Conservation (phyloP, 2,888 invertebrate genomes). For the Agriopis aurantiaria region DNA sequence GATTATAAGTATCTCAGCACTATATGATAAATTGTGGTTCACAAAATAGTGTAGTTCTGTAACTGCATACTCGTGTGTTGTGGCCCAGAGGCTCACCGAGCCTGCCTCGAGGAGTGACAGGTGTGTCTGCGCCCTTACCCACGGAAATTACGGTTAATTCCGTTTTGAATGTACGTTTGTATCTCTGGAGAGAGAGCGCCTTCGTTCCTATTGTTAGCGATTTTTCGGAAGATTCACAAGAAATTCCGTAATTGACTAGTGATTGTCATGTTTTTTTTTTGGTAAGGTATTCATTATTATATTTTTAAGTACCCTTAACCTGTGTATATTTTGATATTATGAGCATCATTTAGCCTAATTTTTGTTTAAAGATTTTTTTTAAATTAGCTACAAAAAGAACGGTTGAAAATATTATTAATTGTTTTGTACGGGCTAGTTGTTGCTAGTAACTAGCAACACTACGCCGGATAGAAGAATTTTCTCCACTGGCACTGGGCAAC, state of each 20-base stretch:
- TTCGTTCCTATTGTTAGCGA: constrained; percentile 23
- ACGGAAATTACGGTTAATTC: constrained; percentile 57
- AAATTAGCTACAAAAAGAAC: not conserved
- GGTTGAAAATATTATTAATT: not conserved
- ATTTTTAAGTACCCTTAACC: not conserved
- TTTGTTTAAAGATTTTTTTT: no score
- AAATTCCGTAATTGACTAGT: constrained; percentile 25
- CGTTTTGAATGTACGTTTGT: constrained; percentile 52
- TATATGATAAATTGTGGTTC: no score
- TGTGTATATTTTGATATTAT: not conserved
- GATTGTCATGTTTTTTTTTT: constrained; percentile 25
- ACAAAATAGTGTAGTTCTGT: not conserved
- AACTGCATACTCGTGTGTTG: not conserved
- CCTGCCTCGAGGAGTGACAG: constrained; percentile 53
- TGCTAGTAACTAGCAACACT: no score
- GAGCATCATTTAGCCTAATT: no score
- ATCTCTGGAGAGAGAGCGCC: constrained; percentile 34
- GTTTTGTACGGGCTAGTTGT: not conserved
- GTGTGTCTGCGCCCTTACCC: constrained; percentile 52
- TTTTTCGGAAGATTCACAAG: constrained; percentile 10
- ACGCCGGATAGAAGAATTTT: no score
- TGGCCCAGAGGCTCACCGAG: constrained; percentile 42
- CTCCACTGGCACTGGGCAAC: no score
- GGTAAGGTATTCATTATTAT: not conserved
- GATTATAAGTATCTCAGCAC: no score